Evolutionary conservation across 2,797 vertebrate species (phyloP).

Genomic region (Takifugu rubripes): DNA sequence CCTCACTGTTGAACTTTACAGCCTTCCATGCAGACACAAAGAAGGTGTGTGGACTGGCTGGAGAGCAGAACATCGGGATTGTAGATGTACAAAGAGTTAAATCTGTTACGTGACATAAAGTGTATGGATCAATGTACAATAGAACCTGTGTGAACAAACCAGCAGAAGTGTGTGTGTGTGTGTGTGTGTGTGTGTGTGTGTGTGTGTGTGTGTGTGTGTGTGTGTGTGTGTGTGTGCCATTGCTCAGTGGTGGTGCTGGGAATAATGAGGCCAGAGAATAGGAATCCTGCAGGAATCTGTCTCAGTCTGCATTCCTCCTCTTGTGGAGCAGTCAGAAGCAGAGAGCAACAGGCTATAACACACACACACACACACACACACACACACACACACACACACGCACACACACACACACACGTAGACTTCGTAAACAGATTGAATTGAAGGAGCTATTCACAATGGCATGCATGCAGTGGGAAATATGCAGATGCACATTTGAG

Average conservation of each 20-base stretch:
- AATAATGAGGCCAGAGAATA: slow-evolving; percentile 54
- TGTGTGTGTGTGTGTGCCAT: slow-evolving; percentile 12
- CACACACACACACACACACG: slow-evolving; percentile 22
- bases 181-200: slow-evolving; percentile 15
- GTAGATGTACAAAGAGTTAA: too few species aligned
- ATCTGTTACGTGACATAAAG: too few species aligned
- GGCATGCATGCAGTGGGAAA: slow-evolving; percentile 27
- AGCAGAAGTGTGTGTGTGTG: neutral
- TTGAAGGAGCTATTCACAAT: slow-evolving; percentile 44
- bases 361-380: slow-evolving; percentile 19
- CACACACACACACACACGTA: slow-evolving; percentile 29
- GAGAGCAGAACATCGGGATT: slow-evolving; percentile 24
- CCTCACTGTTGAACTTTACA: slow-evolving; percentile 58
- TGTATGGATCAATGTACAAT: neutral
- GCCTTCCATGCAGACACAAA: slow-evolving; percentile 35
- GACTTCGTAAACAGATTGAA: slow-evolving; percentile 61
- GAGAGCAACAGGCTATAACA: slow-evolving; percentile 67
- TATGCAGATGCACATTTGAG: slow-evolving; percentile 33
- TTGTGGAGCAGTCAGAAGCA: slow-evolving; percentile 45
- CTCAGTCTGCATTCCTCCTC: slow-evolving; percentile 62
- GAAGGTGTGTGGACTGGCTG: slow-evolving; percentile 28
- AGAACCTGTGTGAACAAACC: slow-evolving; percentile 12
- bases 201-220: slow-evolving; percentile 13
- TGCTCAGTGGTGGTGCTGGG: slow-evolving; percentile 33
- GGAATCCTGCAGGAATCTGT: slow-evolving; percentile 63